Evolutionary conservation across 2,113 vertebrate species (phyloP).

Genomic region (Leptosomus discolor): DNA sequence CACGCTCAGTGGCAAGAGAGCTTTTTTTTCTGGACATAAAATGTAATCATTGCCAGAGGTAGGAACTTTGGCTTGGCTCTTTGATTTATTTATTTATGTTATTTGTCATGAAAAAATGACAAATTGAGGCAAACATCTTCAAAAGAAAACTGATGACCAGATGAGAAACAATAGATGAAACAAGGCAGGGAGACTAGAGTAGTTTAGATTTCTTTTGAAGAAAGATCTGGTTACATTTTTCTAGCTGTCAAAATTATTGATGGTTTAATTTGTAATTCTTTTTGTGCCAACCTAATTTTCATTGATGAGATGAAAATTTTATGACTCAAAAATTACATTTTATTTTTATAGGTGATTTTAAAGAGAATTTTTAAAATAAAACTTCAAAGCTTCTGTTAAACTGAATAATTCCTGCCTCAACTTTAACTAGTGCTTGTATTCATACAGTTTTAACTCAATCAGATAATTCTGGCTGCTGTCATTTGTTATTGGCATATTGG

Average conservation of each 20-base stretch:
- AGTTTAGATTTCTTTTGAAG: not conserved
- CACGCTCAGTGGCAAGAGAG: rapidly evolving
- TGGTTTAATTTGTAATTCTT: constrained; percentile 40
- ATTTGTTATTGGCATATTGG: not conserved
- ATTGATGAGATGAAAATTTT: not conserved
- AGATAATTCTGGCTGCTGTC: not conserved
- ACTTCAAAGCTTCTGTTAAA: not conserved
- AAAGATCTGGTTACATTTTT: not conserved
- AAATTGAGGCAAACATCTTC: not conserved
- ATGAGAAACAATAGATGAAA: not conserved
- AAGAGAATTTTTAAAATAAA: constrained; percentile 24
- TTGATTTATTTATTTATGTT: constrained; percentile 9
- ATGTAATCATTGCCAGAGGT: not conserved
- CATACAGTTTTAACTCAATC: not conserved
- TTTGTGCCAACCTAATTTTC: constrained; percentile 25
- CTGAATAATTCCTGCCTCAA: not conserved
- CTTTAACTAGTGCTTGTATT: not conserved
- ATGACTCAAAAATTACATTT: constrained; percentile 6
- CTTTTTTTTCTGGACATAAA: not conserved
- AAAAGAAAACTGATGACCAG: not conserved
- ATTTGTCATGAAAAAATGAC: constrained; percentile 4
- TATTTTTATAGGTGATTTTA: constrained; percentile 15
- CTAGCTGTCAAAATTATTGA: constrained; percentile 10
- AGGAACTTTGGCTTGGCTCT: not conserved
- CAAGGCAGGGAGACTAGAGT: not conserved